Base-by-base conservation (phyloP, 1,140 invertebrate genomes). In the Drosophila cardini region DNA sequence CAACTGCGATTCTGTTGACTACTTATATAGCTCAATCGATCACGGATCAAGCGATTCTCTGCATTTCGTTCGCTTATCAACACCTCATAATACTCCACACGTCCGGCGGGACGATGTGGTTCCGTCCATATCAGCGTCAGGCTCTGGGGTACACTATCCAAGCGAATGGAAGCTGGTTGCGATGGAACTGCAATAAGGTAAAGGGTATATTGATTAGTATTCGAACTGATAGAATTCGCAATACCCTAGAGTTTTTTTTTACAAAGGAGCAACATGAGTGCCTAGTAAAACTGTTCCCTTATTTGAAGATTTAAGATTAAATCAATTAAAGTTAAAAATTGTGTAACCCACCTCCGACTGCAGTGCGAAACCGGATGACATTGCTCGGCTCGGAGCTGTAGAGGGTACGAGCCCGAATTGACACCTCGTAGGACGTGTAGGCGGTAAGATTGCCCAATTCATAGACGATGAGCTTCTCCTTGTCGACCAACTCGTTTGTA, bases 311-410 rank as follows among this genome's bases (percentile, higher is more conserved):
- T n/a, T n/a, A n/a, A n/a, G n/a, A n/a, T n/a, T n/a, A n/a, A n/a
- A n/a, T n/a, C n/a, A 11, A 42, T n/a, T 26, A 11, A 11, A 38
- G 2, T 26, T 26, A 26, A 4, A 11, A 38, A 10, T 43, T 5
- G 1, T 26, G 7, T 21, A 7, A 69, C 76, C 58, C 18, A 89
- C 85, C 72, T 70, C 85, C 86, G 10, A 90, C 77, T n/a, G 69
- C 55, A 5, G 85, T 90, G 6, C 68, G 70, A n/a, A 85, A 79
- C 15, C n/a, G 10, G 1, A 85, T 60, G 2, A 50, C 21, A 34
- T 90, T 86, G 55, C 86, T 90, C 11, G 81, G 48, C 50, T 81
- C 81, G 8, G 85, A 90, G 5, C 18, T 45, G 50, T 74, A 85
- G 8, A 79, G 50, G 0, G 86, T 90, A 16, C 52, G 46, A 1